phyloP scores from a whole-genome alignment of 2,113 vertebrate species.

The Xyrauchen texanus region DNA sequence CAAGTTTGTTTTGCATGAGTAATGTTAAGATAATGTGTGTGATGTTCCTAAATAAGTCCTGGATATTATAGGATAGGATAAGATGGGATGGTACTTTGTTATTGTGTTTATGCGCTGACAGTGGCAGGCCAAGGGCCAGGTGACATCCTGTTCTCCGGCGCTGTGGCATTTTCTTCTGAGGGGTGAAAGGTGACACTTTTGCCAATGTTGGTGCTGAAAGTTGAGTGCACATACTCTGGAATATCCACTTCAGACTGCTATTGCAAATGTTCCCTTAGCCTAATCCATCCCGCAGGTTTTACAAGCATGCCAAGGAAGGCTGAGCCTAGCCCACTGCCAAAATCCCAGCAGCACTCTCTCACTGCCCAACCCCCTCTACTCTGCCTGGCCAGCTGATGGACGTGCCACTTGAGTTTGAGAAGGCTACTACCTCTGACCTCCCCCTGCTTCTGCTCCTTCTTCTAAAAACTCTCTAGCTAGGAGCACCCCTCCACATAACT shows the following conservation, averaged over 20 bases:
- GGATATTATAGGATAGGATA: too few species aligned
- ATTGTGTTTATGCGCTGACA: background rate
- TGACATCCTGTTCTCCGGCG: slow-evolving; percentile 40
- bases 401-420: slow-evolving; percentile 71
- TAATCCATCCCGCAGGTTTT: slow-evolving; percentile 77
- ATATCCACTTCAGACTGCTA: slow-evolving; percentile 69
- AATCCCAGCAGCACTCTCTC: slow-evolving; percentile 52
- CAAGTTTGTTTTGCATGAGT: too few species aligned
- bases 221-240: slow-evolving; percentile 61
- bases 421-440: slow-evolving; percentile 79
- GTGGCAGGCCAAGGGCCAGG: slow-evolving; percentile 19
- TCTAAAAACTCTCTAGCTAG: slow-evolving; percentile 75
- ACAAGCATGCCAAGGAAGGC: slow-evolving; percentile 75
- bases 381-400: slow-evolving; percentile 67
- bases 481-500: slow-evolving; percentile 84
- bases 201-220: slow-evolving; percentile 38
- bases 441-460: slow-evolving; percentile 62
- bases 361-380: slow-evolving; percentile 37
- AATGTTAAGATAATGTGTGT: too few species aligned
- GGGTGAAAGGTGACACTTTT: slow-evolving; percentile 69
- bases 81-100: too few species aligned
- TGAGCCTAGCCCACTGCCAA: slow-evolving; percentile 62
- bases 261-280: slow-evolving; percentile 72
- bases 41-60: too few species aligned
- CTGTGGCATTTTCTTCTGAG: slow-evolving; percentile 52